Conservation (phyloP, 2,797 vertebrate genomes). For the Scyliorhinus canicula region DNA sequence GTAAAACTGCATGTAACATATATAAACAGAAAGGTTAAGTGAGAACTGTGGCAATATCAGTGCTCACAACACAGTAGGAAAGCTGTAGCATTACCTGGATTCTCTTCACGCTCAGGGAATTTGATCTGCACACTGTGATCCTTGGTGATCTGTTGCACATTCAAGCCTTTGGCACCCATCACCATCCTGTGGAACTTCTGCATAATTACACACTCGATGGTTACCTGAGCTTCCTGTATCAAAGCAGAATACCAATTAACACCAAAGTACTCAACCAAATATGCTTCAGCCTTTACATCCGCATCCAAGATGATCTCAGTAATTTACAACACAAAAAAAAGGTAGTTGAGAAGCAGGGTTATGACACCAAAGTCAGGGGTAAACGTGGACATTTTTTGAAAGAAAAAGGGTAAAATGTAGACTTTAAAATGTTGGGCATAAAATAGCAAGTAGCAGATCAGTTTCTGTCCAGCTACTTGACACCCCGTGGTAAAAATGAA, state of each 20-base stretch:
- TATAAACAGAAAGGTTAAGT: neutral
- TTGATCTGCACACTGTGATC: conserved; percentile 92
- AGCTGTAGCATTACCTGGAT: conserved; percentile 54
- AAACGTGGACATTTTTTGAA: neutral
- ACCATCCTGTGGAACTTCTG: conserved; percentile 94
- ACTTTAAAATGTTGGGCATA: neutral
- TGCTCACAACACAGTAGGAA: neutral
- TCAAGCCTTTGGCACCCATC: conserved; percentile 94
- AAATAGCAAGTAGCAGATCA: neutral
- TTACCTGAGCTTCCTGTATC: conserved; percentile 87
- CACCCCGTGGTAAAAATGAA: neutral
- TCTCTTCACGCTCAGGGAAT: conserved; percentile 94
- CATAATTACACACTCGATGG: conserved; percentile 82
- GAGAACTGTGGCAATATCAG: neutral
- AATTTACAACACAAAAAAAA: neutral
- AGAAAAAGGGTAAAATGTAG: neutral
- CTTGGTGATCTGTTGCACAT: conserved; percentile 93
- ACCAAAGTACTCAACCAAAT: no score
- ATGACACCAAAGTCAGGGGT: neutral
- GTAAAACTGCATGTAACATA: neutral
- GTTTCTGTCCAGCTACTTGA: neutral
- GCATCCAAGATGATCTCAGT: neutral
- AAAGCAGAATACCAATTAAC: neutral
- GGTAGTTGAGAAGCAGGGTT: neutral
- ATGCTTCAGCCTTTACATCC: neutral